Evolutionary conservation across 2,888 invertebrate genomes (phyloP).

Genomic region (Biston stratarius): DNA sequence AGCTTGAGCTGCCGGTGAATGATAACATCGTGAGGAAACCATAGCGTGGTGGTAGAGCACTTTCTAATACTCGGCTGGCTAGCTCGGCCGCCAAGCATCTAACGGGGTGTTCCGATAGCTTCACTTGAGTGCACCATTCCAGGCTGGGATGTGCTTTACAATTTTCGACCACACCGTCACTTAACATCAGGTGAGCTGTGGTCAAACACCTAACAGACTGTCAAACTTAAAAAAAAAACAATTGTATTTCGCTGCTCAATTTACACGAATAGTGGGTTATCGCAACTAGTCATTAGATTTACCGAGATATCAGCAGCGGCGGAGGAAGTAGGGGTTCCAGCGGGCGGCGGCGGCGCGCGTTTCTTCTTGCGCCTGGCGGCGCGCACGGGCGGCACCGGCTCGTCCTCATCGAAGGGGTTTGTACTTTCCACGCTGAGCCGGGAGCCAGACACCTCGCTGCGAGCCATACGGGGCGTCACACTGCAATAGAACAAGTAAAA

Average conservation of each 20-base stretch:
- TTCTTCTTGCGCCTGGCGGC: slow-evolving; percentile 88
- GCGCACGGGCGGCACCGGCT: slow-evolving; percentile 80
- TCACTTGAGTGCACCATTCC: too few species aligned
- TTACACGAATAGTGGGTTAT: neutral
- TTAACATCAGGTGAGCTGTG: too few species aligned
- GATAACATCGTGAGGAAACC: too few species aligned
- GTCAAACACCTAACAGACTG: too few species aligned
- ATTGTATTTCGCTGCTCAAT: neutral
- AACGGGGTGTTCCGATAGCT: too few species aligned
- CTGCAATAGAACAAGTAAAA: slow-evolving; percentile 50
- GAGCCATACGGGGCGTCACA: slow-evolving; percentile 76
- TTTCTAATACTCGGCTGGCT: too few species aligned
- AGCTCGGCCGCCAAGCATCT: too few species aligned
- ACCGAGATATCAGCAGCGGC: slow-evolving; percentile 63
- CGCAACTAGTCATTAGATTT: slow-evolving; percentile 36
- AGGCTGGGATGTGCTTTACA: too few species aligned
- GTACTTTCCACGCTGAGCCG: slow-evolving; percentile 86
- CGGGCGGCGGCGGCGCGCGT: slow-evolving; percentile 83
- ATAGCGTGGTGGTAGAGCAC: too few species aligned
- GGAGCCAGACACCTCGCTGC: slow-evolving; percentile 84
- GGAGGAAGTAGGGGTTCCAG: slow-evolving; percentile 22
- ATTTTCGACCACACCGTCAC: too few species aligned
- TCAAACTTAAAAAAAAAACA: too few species aligned
- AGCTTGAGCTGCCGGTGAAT: too few species aligned
- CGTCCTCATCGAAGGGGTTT: slow-evolving; percentile 87